phyloP scores from a whole-genome alignment of 2,113 vertebrate genomes.

The Hepsetus odoe region DNA sequence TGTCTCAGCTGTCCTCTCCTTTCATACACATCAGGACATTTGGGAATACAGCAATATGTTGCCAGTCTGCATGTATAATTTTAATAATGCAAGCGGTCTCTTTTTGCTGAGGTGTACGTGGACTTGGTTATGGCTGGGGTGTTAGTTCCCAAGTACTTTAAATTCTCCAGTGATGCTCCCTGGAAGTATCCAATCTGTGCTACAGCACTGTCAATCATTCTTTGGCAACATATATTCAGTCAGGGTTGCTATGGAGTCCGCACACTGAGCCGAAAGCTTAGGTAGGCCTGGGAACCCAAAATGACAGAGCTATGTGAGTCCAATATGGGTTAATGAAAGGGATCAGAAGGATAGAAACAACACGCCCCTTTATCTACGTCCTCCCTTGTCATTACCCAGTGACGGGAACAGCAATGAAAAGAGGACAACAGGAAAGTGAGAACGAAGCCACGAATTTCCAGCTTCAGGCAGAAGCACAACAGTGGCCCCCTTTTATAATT shows the following conservation, averaged over 20 bases:
- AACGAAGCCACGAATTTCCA: background rate
- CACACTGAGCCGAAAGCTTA: background rate
- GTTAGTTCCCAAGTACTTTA: too few relatives aligned
- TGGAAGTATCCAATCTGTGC: constrained; percentile 25
- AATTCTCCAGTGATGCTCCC: constrained; percentile 25
- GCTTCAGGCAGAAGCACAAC: background rate
- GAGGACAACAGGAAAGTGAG: background rate
- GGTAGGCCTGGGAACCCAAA: constrained; percentile 37
- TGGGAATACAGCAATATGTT: too few relatives aligned
- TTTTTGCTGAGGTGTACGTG: background rate
- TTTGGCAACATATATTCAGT: constrained; percentile 38
- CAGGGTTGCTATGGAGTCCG: constrained; percentile 51
- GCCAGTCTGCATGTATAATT: background rate
- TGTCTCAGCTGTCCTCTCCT: background rate
- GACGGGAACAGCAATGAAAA: constrained; percentile 31
- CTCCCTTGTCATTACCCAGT: constrained; percentile 58
- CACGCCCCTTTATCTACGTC: background rate
- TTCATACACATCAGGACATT: background rate
- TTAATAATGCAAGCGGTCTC: constrained; percentile 18
- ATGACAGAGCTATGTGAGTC: background rate
- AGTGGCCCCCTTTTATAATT: background rate
- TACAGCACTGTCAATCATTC: constrained; percentile 38
- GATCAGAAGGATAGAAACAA: background rate
- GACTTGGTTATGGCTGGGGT: background rate
- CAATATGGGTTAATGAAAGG: background rate